Evolutionary conservation across 2,113 vertebrate genomes (phyloP).

Genomic region (Mionectes macconnelli): DNA sequence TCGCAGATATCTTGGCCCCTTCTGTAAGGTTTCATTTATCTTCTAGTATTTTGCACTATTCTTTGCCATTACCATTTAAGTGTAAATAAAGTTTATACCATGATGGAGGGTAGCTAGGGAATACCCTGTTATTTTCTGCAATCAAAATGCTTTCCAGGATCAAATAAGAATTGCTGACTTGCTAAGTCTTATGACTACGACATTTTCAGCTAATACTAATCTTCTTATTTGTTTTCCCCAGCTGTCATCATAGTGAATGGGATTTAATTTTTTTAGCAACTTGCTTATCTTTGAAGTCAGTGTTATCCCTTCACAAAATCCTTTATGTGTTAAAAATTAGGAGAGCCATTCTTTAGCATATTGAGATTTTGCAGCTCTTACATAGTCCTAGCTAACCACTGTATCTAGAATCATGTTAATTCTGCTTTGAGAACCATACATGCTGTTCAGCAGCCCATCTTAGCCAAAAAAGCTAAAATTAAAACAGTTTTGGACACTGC

Average conservation of each 20-base stretch:
- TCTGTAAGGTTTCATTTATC: background rate
- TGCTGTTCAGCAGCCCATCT: background rate
- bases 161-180: background rate
- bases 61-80: background rate
- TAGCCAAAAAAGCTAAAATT: background rate
- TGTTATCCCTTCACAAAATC: constrained; percentile 33
- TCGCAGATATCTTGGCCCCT: background rate
- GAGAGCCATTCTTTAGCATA: background rate
- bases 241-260: background rate
- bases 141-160: background rate
- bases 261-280: constrained; percentile 46
- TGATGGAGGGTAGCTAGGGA: background rate
- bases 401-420: background rate
- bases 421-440: background rate
- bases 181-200: background rate
- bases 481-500: background rate
- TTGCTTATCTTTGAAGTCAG: constrained; percentile 60
- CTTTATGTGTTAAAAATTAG: constrained; percentile 6
- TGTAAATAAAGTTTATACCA: background rate
- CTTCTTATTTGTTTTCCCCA: constrained; percentile 41
- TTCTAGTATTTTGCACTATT: background rate
- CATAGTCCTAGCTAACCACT: background rate
- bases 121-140: background rate
- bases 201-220: constrained; percentile 35
- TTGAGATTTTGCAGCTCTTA: constrained; percentile 9